Conservation (phyloP, 2,797 vertebrate species). For the Pseudochirops corinnae region DNA sequence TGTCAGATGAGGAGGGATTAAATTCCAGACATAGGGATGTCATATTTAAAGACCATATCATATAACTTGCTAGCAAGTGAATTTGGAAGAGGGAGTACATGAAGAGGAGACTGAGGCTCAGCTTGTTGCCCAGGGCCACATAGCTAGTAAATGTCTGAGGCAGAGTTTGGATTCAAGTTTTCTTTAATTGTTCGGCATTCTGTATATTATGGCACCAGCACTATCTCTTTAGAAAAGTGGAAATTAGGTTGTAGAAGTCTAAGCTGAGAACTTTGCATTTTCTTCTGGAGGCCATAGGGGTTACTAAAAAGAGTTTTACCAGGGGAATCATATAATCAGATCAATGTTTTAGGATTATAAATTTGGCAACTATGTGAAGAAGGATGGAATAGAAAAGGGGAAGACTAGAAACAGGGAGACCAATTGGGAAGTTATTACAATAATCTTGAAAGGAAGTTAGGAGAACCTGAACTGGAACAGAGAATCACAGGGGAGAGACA, state of each 20-base stretch:
- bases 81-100: background rate
- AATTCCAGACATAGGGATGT: background rate
- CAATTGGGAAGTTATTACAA: background rate
- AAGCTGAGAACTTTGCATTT: background rate
- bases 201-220: background rate
- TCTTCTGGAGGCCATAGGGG: background rate
- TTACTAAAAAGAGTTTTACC: background rate
- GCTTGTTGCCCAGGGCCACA: background rate
- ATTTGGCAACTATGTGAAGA: background rate
- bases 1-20: background rate
- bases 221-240: background rate
- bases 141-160: background rate
- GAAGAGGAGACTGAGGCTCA: background rate
- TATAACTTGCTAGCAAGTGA: background rate
- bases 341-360: background rate
- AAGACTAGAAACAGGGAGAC: background rate
- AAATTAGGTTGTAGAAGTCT: background rate
- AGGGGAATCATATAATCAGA: background rate
- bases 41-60: background rate
- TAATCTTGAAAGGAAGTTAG: background rate
- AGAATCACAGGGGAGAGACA: background rate
- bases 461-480: background rate
- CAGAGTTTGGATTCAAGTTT: background rate
- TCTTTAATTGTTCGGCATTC: background rate
- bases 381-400: background rate